Evolutionary conservation across 2,888 invertebrate genomes (phyloP), one percentile per base, ranked within the genome.

Genomic region (Rotaria macrura): DNA sequence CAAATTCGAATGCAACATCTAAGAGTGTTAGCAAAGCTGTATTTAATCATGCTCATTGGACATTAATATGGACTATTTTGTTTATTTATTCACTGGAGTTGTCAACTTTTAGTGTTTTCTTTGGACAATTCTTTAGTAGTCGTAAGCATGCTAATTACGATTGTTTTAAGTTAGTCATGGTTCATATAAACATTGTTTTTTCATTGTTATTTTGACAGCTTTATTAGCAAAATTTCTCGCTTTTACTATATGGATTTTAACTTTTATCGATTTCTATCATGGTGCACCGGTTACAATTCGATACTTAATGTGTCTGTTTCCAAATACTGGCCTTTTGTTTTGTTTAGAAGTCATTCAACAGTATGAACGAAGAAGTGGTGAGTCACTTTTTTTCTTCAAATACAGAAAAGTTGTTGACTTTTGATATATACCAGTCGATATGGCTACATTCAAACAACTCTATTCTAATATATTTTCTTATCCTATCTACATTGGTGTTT

Each of bases 71-170:
- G 52, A 52, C 52, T 5, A 23, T 52, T 52, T 23, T 52, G 6
- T 52, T 52, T 23, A 23, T 52, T 52, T 52, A 85, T 34, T 55
- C 85, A 23, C 25, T 85, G 23, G 55, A 85, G 57, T 55, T 83
- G 29, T 34, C 85, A 40, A 85, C 57, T 83, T 83, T 85, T 34
- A 83, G 55, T 54, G 10, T 85, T 9, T 40, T 85, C 12, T 43
- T 85, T 14, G 85, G 85, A 49, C 85, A 85, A 83, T 83, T 85
- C 34, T 85, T 85, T 57, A 85, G 83, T 38, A 43, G 83, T 83
- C 83, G 85, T 85, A 85, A 84, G 43, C 17, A n/a, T 34, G n/a
- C n/a, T n/a, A n/a, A n/a, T n/a, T n/a, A n/a, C n/a, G n/a, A n/a
- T n/a, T 23, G 20, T 52, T 49, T 49, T 49, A 14, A 3, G 49